These are phyloP conservation scores for Somateria mollissima DNA, from an alignment of 2,797 vertebrate species.

Conservation along the genomic window DNA sequence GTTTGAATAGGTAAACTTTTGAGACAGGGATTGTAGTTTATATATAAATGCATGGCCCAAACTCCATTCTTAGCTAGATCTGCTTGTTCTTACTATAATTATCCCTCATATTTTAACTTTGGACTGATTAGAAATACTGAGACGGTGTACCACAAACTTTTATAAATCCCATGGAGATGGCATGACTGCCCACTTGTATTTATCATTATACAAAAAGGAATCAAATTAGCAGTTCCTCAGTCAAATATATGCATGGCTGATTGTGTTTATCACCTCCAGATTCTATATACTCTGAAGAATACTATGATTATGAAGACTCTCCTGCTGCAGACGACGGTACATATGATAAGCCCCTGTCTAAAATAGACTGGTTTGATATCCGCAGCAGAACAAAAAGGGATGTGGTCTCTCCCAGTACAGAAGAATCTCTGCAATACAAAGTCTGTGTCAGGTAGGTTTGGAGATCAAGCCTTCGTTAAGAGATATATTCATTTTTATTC, in stretches of 20 bases:
- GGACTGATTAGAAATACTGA: background rate
- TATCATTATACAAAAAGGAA: background rate
- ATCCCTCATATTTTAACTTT: background rate
- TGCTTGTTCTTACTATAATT: background rate
- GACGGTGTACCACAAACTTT: background rate
- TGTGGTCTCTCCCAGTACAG: background rate
- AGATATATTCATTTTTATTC: background rate
- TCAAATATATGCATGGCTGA: background rate
- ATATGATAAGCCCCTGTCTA: background rate
- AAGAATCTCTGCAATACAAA: constrained; percentile 63
- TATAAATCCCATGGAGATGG: background rate
- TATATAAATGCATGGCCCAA: background rate
- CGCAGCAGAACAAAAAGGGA: constrained; percentile 74
- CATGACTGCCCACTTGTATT: background rate
- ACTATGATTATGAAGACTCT: constrained; percentile 44
- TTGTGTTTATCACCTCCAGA: background rate
- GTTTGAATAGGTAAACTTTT: background rate
- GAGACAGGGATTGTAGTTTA: background rate
- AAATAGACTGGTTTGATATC: constrained; percentile 76
- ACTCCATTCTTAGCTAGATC: background rate
- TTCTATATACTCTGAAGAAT: constrained; percentile 25
- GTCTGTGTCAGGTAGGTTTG: constrained; percentile 74
- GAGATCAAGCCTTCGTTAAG: background rate
- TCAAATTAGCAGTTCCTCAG: background rate
- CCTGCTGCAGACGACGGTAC: background rate